Base-by-base conservation (phyloP, 2,797 vertebrate species). In the Urophycis tenuis region DNA sequence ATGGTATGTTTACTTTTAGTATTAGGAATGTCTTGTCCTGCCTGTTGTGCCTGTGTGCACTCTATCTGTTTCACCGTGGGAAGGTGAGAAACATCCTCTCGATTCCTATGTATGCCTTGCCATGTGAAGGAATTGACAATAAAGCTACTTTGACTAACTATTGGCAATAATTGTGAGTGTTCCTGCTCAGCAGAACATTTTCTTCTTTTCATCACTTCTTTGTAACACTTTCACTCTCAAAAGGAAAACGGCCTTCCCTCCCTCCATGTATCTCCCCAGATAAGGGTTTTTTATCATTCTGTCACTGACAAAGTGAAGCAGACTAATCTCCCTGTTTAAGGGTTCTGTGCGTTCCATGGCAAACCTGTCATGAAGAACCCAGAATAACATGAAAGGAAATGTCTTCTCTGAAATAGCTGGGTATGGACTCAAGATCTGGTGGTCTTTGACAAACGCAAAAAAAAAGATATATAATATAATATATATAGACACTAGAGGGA, bases 241-340 rank as follows among this genome's bases (percentile, higher is more conserved):
- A 45, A 45, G 41, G 12, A 12, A 45, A 45, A 6, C 36, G 5
- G 7, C 36, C 36, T 45, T 25, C 6, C 53, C 53, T 60, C 15
- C 22, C n/a, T 76, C 75, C 81, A 86, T 78, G 70, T 34, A 71
- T 83, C 83, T 86, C 72, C 71, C 86, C 82, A 85, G 49, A 60
- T 85, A 80, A 83, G 75, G 76, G 86, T 73, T 91, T 73, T 91
- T 88, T 85, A 82, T 90, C 89, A 88, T 86, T 75, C 85, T 86
- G 85, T 89, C 86, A 69, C 67, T 31, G 67, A 80, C 45, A 79
- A 82, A 80, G 82, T 84, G 78, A 74, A 84, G 82, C 86, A 86
- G 83, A 86, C 83, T 88, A 88, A 89, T 88, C 84, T 87, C 81
- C 78, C 78, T 81, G 78, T 81, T 78, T 86, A 87, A 88, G 81